A percentile compares a stretch with the other conserved stretches of the same genome.
phyloP scores from a whole-genome alignment of 2,797 vertebrate species.

The Odontamblyopus lacepedii region DNA sequence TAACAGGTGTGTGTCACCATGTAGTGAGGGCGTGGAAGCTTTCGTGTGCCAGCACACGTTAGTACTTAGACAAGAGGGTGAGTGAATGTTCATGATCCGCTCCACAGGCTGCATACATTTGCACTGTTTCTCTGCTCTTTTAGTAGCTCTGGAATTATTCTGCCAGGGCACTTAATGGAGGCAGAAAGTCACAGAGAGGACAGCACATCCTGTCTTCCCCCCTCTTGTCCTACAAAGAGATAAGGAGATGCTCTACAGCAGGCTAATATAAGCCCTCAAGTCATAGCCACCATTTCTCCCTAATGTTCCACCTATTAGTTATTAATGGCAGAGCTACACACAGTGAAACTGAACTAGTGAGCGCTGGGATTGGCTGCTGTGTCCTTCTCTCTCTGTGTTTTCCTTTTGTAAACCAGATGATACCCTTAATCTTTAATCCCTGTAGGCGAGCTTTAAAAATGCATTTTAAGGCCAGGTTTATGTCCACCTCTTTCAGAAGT shows the following conservation, averaged over 20 bases:
- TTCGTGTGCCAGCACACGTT: not conserved
- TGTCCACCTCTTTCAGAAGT: constrained; percentile 29
- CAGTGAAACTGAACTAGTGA: constrained; percentile 64
- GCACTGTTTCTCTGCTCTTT: constrained; percentile 48
- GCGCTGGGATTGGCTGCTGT: constrained; percentile 45
- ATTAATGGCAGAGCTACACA: constrained; percentile 67
- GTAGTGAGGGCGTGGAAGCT: not conserved
- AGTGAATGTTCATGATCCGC: constrained; percentile 25
- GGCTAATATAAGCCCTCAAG: constrained; percentile 71
- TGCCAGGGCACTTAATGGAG: constrained; percentile 56
- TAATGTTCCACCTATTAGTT: constrained; percentile 74
- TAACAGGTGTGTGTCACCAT: not conserved
- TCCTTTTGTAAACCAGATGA: constrained; percentile 45
- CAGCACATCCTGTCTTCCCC: constrained; percentile 29
- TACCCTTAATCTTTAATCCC: constrained; percentile 40
- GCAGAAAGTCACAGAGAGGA: constrained; percentile 65
- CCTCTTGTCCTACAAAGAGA: constrained; percentile 53
- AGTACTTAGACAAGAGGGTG: constrained; percentile 5
- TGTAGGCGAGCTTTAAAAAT: constrained; percentile 29
- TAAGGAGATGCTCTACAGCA: constrained; percentile 58
- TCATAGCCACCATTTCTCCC: constrained; percentile 61
- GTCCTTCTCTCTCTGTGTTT: constrained; percentile 39
- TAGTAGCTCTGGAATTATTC: constrained; percentile 45
- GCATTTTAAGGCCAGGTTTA: constrained; percentile 34
- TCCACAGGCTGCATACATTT: constrained; percentile 30